Conservation (phyloP, 2,797 vertebrate genomes). For the Epinephelus awoara region DNA sequence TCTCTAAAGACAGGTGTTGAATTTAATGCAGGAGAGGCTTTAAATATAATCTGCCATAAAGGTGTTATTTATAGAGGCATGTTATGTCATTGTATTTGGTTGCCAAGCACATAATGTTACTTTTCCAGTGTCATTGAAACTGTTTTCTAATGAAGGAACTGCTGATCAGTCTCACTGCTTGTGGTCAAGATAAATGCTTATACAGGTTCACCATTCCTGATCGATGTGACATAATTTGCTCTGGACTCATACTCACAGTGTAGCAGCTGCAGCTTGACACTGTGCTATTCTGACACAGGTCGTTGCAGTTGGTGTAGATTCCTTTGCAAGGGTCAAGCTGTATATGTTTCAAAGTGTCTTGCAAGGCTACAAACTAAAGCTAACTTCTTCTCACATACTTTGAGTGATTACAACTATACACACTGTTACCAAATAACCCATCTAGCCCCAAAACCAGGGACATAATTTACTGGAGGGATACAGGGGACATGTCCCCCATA, state of each 20-base stretch:
- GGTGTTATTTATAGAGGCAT: slow-evolving; percentile 68
- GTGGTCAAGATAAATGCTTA: neutral
- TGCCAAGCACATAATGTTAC: slow-evolving; percentile 43
- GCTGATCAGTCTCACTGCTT: neutral
- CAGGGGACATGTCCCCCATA: no score
- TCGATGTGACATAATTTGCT: slow-evolving; percentile 20
- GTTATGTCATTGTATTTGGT: slow-evolving; percentile 42
- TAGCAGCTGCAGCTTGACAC: slow-evolving; percentile 68
- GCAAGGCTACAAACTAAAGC: slow-evolving; percentile 34
- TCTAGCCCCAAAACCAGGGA: no score
- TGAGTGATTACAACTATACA: neutral
- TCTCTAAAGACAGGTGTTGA: slow-evolving; percentile 62
- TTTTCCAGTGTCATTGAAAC: slow-evolving; percentile 23
- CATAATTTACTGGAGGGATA: no score
- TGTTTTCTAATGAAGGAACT: neutral
- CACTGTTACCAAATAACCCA: neutral
- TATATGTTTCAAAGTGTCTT: slow-evolving; percentile 54
- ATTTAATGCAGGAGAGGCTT: slow-evolving; percentile 46
- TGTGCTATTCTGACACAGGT: slow-evolving; percentile 72
- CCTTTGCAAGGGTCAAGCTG: slow-evolving; percentile 58
- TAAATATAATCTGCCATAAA: slow-evolving; percentile 69
- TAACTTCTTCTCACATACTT: slow-evolving; percentile 43
- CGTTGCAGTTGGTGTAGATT: slow-evolving; percentile 63
- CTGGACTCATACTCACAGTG: slow-evolving; percentile 6
- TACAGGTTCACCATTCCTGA: slow-evolving; percentile 21